phyloP scores from a whole-genome alignment of 2,113 vertebrate species.

The Microcebus lehilahytsara region DNA sequence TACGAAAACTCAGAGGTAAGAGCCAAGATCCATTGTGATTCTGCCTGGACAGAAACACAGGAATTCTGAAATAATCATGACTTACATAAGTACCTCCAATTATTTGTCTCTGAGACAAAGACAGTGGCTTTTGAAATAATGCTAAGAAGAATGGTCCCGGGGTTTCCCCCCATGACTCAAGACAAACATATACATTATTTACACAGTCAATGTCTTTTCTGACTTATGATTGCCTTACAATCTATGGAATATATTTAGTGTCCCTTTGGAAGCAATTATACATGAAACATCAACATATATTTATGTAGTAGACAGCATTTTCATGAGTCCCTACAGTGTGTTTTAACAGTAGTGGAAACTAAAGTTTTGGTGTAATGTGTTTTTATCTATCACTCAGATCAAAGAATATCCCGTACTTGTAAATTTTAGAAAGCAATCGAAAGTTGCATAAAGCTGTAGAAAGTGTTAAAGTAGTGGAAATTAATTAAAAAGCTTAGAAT shows the following conservation, averaged over 20 bases:
- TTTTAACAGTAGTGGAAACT: constrained; percentile 77
- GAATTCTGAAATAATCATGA: neutral
- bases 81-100: neutral
- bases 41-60: neutral
- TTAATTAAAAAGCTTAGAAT: neutral
- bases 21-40: neutral
- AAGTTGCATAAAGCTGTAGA: neutral
- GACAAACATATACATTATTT: constrained; percentile 74
- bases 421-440: constrained; percentile 26
- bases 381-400: constrained; percentile 68
- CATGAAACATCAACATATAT: constrained; percentile 80
- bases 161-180: constrained; percentile 60
- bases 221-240: constrained; percentile 73
- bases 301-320: constrained; percentile 79
- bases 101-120: constrained; percentile 39
- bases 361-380: constrained; percentile 68
- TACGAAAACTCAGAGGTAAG: neutral
- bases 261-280: constrained; percentile 85
- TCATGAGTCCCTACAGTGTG: constrained; percentile 77
- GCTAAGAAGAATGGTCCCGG: constrained; percentile 29
- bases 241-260: constrained; percentile 76
- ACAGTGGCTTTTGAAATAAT: constrained; percentile 50
- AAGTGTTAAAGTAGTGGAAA: neutral
- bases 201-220: constrained; percentile 73
- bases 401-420: constrained; percentile 58